Evolutionary conservation across 1,140 invertebrate genomes (phyloP).

Genomic region (Xylocopa sonorina): DNA sequence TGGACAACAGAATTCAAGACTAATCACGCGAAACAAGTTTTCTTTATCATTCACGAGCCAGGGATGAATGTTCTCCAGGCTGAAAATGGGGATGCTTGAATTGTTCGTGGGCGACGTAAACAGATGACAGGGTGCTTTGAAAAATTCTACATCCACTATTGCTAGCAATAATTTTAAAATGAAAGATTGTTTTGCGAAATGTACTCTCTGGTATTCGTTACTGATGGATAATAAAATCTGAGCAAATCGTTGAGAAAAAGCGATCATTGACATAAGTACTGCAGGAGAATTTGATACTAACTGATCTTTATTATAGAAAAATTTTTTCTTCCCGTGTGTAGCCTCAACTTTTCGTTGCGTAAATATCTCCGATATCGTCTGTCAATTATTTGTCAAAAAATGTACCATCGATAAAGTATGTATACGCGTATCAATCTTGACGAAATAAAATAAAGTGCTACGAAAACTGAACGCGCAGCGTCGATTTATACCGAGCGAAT

Average conservation of each 20-base stretch:
- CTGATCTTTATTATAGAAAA: too few species aligned
- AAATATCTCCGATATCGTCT: background rate
- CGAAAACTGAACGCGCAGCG: background rate
- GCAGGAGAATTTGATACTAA: too few species aligned
- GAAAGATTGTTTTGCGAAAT: background rate
- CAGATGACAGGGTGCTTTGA: background rate
- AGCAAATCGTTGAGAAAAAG: background rate
- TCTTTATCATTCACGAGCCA: conserved; percentile 34
- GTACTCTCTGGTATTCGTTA: background rate
- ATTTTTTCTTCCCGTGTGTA: background rate
- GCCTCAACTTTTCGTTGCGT: background rate
- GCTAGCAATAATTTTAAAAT: background rate
- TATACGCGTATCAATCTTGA: background rate
- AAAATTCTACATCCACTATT: background rate
- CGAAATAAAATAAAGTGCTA: background rate
- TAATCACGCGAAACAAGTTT: conserved; percentile 9
- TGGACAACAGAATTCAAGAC: background rate
- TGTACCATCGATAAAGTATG: background rate
- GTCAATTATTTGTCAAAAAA: background rate
- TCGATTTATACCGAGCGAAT: background rate
- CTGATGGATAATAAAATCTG: background rate
- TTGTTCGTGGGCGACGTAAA: background rate
- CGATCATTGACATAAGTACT: background rate
- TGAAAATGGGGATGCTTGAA: background rate
- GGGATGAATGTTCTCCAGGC: conserved; percentile 37